Evolutionary conservation across 2,113 vertebrate genomes (phyloP).

Genomic region (Ceyx cyanopectus): DNA sequence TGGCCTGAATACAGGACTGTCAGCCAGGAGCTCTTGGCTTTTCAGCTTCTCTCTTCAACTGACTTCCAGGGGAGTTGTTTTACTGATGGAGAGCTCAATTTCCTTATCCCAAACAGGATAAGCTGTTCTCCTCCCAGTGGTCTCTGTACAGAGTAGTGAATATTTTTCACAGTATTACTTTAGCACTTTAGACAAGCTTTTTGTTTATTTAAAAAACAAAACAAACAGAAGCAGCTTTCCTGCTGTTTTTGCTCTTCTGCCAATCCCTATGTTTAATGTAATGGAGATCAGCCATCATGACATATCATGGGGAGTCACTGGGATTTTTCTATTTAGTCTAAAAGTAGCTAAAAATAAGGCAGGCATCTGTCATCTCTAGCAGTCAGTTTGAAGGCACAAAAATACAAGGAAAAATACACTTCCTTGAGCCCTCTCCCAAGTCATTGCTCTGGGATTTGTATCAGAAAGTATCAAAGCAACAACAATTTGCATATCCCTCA

Average conservation of each 20-base stretch:
- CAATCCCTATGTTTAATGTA: conserved; percentile 58
- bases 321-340: conserved; percentile 46
- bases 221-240: conserved; percentile 60
- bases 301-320: conserved; percentile 31
- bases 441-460: neutral
- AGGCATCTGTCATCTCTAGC: conserved; percentile 29
- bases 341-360: conserved; percentile 48
- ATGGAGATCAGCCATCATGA: conserved; percentile 39
- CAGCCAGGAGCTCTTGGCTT: neutral
- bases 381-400: neutral
- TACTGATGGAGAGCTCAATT: neutral
- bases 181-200: conserved; percentile 10
- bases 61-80: conserved; percentile 1
- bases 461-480: neutral
- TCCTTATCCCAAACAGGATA: conserved; percentile 7
- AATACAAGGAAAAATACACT: neutral
- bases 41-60: neutral
- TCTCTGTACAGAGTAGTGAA: neutral
- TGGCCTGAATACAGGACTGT: neutral
- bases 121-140: conserved; percentile 29
- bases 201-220: neutral
- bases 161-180: conserved; percentile 42
- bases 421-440: neutral
- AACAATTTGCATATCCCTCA: neutral
- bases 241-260: conserved; percentile 50